Percentiles rank a stretch among this genome's conserved stretches.
Evolutionary conservation across 2,888 invertebrate genomes (phyloP).

Genomic region (Uropetala carovei): DNA sequence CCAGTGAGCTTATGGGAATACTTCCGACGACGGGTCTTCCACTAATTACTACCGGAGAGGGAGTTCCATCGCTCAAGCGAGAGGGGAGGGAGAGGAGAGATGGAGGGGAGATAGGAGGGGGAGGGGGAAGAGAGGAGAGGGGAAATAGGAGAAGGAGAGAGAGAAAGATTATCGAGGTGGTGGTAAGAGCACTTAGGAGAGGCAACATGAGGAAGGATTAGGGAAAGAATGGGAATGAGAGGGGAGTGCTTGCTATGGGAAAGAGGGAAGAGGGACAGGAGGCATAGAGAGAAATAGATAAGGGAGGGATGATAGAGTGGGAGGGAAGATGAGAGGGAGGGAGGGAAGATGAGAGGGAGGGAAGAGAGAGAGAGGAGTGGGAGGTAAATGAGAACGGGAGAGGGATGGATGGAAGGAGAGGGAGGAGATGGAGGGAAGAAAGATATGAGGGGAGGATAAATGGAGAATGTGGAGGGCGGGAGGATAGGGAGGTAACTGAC

Average conservation of each 20-base stretch:
- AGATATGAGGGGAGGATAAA: constrained; percentile 1
- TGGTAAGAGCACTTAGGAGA: background rate
- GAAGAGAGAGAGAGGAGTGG: background rate
- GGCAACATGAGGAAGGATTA: background rate
- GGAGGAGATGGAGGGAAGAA: background rate
- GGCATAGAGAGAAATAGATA: background rate
- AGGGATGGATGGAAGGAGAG: background rate
- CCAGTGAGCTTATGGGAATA: constrained; percentile 57
- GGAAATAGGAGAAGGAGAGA: background rate
- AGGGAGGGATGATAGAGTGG: background rate
- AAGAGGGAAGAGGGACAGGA: too few species aligned
- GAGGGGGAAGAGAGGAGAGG: background rate
- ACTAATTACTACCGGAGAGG: constrained; percentile 38
- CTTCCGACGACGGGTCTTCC: constrained; percentile 35
- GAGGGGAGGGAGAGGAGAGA: background rate
- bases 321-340: background rate
- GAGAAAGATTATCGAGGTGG: too few species aligned
- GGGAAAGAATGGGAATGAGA: background rate
- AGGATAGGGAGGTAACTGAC: background rate
- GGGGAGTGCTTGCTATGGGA: background rate
- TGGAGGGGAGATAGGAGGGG: background rate
- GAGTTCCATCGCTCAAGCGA: constrained; percentile 22
- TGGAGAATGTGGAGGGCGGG: too few species aligned
- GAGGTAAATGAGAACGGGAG: background rate
- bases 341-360: constrained; percentile 14